Base-by-base conservation (phyloP, 2,113 vertebrate genomes). In the Antidorcas marsupialis region DNA sequence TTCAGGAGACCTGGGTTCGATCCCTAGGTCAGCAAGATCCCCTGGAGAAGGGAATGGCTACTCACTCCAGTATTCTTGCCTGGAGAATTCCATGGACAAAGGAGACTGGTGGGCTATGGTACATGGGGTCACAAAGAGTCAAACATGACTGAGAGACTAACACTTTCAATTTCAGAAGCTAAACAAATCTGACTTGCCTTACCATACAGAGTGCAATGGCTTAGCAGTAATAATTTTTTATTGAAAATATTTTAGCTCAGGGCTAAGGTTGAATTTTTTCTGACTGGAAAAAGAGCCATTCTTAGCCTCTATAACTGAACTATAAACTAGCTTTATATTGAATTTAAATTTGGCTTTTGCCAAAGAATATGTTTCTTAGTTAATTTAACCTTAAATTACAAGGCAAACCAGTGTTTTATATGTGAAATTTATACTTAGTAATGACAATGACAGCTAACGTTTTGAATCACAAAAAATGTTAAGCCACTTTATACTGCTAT, bases 361-460 rank as follows among this genome's bases (percentile, higher is more conserved):
- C 17, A 0, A 33, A 87, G 30, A 57, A 25, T 45, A 81, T 64
- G 21, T 87, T 87, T 92, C 82, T 25, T 64, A 81, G 45, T 67
- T 86, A 81, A 91, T 86, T 64, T 62, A 82, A 74, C 71, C 25
- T 95, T 74, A 79, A 95, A 64, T 81, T 91, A 95, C 14, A 87
- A 81, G 94, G 62, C 27, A 95, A 62, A 95, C 43, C 7, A 62
- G n/a, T 6, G 7, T 28, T 91, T 85, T 85, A 81, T 10, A 50
- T 25, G 33, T 86, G 39, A 67, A 91, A 92, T 50, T 67, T 83
- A 67, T 30, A 83, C n/a, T 67, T 83, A 27, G 45, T 55, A 81
- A 94, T 53, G 59, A 64, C 47, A 79, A 33, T 78, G 47, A 86
- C 15, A 64, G 11, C 47, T 79, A n/a, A 62, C 85, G 36, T 55